Base-by-base conservation (phyloP, 1,140 invertebrate genomes). In the Diorhabda elongata region DNA sequence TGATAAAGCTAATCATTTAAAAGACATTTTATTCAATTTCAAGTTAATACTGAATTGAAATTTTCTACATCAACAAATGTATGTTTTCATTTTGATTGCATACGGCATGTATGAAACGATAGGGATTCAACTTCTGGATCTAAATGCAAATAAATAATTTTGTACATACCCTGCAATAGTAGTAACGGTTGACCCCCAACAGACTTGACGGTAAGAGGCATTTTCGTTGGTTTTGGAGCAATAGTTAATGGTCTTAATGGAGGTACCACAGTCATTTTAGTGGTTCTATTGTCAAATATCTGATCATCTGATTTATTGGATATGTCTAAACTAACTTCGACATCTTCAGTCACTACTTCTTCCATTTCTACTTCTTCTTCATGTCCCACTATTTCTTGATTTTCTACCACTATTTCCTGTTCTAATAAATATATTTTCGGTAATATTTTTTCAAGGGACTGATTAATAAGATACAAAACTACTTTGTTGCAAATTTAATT, bases 211-310 rank as follows among this genome's bases (percentile, higher is more conserved):
- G 78, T 69, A 26, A 81, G 72, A 41, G 80, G 78, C 26, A 80
- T 69, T 68, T 79, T 79, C 57, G 77, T 68, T 58, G 80, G 80
- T 73, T 81, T 81, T 5, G 80, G 80, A 9, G 80, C 80, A 64
- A 81, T 81, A 42, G 76, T 79, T n/a, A 81, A 69, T 41, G 78
- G 79, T 62, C 79, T 68, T 58, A 81, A 73, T 11, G 78, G 80
- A 26, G 79, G 80, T 4, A 81, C 73, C 4, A 56, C 60, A 61
- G 70, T n/a, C 9, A 70, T 64, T 45, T 64, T 45, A 66, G 75
- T 76, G n/a, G 66, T 64, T 70, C 77, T 76, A 59, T 69, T 59
- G 59, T 80, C 76, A 42, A 69, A 71, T 3, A 74, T 42, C n/a
- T 75, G 69, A 71, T 74, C 74, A 45, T 77, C 73, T 4, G 73